Conservation (phyloP, 2,113 vertebrate genomes). For the Rhabdornis inornatus region DNA sequence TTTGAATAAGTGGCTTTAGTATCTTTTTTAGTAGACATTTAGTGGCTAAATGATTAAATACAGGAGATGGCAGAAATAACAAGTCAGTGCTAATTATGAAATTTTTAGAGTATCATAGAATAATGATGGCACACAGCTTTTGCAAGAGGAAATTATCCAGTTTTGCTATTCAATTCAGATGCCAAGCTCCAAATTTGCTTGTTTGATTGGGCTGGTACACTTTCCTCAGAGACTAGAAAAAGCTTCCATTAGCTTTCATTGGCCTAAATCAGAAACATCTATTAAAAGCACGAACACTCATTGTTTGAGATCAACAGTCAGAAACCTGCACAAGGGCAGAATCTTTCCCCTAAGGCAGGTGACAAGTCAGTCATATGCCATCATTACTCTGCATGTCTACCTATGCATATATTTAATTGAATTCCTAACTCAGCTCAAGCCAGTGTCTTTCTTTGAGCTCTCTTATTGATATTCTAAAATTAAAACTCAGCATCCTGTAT, state of each 20-base stretch:
- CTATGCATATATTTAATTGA: background rate
- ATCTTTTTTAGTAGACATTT: background rate
- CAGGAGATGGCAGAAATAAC: slow-evolving; percentile 10
- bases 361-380: background rate
- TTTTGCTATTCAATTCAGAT: background rate
- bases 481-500: background rate
- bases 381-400: background rate
- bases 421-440: background rate
- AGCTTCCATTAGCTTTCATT: slow-evolving; percentile 32
- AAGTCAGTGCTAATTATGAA: slow-evolving; percentile 1
- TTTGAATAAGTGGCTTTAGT: background rate
- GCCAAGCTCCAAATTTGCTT: background rate
- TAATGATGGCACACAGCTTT: slow-evolving; percentile 5
- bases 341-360: background rate
- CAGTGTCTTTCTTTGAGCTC: background rate
- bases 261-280: slow-evolving; percentile 46
- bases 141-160: slow-evolving; percentile 9
- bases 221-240: background rate
- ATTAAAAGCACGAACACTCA: background rate
- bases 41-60: background rate
- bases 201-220: background rate
- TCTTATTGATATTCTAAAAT: background rate
- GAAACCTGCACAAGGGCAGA: background rate
- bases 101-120: background rate
- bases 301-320: background rate